Base-by-base conservation (phyloP, 2,888 invertebrate species). In the Prenolepis imparis region DNA sequence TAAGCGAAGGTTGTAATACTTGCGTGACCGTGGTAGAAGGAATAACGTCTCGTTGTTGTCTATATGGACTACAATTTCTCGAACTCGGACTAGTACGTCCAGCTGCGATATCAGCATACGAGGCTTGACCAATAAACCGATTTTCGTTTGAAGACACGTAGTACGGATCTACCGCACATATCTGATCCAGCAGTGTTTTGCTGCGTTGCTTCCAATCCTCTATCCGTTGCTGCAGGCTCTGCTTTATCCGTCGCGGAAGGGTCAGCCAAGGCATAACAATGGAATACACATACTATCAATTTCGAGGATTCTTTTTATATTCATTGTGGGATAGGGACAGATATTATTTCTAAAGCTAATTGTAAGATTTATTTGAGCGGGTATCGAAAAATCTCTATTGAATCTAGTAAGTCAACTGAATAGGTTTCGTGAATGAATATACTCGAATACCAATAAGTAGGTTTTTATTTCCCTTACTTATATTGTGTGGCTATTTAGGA, bases 101-200 rank as follows among this genome's bases (percentile, higher is more conserved):
- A 92, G 97, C 96, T 92, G 97, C 96, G 93, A 97, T 97, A 94
- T 96, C 97, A 90, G 97, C 97, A 95, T 97, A 97, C 21, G 95
- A 95, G 78, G 92, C 89, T 81, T 91, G 88, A 77, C 89, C 88
- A 83, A 83, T 84, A 90, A 95, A 95, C 89, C 95, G 93, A 92
- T 95, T 94, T 91, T 95, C 95, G 93, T 95, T 95, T 92, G 95
- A 95, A 94, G 95, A 95, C 94, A 96, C 95, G 95, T 95, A 96
- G 96, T 97, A 96, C 93, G 98, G 97, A 96, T 98, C 98, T 96
- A 97, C 95, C 95, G 96, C 96, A 95, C 96, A 96, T 95, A 97
- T 97, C 95, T 96, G 95, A 95, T 96, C 96, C 95, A 96, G 96
- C 95, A 97, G 96, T 95, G 96, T 96, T 96, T 96, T 96, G 95